These are phyloP conservation scores for Decapterus maruadsi DNA, from an alignment of 2,797 vertebrate genomes.

Conservation along the genomic window DNA sequence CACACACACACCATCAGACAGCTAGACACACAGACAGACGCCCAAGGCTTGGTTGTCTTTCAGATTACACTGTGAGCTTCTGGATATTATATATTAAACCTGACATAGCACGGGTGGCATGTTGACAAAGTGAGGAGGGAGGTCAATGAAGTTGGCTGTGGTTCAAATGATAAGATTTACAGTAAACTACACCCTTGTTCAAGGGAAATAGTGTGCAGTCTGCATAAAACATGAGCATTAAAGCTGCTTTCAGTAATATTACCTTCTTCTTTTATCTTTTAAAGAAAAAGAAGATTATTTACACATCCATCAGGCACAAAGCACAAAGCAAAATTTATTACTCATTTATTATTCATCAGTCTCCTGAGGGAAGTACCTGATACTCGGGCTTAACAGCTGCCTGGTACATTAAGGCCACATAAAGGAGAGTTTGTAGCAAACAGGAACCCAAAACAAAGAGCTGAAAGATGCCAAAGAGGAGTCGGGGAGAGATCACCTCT, in stretches of 20 bases:
- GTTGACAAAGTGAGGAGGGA: not conserved
- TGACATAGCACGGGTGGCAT: not conserved
- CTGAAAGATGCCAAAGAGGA: not conserved
- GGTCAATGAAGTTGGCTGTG: not conserved
- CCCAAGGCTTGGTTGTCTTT: slow-evolving; percentile 6
- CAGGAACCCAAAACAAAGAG: not conserved
- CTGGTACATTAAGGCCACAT: too few relatives aligned
- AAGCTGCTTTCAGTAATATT: not conserved
- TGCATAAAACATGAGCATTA: not conserved
- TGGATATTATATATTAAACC: slow-evolving; percentile 1
- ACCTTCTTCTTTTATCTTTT: not conserved
- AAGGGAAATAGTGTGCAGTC: not conserved
- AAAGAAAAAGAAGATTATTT: not conserved
- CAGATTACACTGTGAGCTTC: slow-evolving; percentile 3
- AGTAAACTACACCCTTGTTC: not conserved
- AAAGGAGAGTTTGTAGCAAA: not conserved
- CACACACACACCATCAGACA: slow-evolving; percentile 21
- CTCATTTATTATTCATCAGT: not conserved
- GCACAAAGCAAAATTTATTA: not conserved
- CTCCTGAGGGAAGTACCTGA: not conserved
- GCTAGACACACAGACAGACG: slow-evolving; percentile 19
- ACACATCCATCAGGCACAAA: not conserved
- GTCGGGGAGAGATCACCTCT: too few relatives aligned
- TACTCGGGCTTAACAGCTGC: not conserved
- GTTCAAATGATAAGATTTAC: not conserved